Evolutionary conservation across 2,797 vertebrate species (phyloP).

Genomic region (Tolypeutes matacus): DNA sequence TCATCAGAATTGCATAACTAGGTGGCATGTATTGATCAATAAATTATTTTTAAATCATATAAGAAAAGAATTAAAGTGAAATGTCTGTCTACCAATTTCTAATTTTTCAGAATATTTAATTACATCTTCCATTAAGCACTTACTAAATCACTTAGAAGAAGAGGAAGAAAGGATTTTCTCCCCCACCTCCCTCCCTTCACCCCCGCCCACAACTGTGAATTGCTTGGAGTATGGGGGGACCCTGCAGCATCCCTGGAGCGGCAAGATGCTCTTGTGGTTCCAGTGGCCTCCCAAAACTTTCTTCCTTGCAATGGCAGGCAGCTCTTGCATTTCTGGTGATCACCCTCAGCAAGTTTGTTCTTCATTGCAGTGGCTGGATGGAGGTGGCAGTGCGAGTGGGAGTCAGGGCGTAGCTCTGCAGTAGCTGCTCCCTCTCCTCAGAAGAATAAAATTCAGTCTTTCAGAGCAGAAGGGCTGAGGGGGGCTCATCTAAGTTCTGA

Average conservation of each 20-base stretch:
- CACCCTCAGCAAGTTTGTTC: background rate
- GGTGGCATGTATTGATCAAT: background rate
- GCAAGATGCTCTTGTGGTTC: background rate
- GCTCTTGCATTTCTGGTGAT: background rate
- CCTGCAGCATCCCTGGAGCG: background rate
- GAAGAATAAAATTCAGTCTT: background rate
- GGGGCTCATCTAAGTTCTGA: background rate
- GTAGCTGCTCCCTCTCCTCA: too few relatives aligned
- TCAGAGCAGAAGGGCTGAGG: accelerated
- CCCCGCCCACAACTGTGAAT: background rate
- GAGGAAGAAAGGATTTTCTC: background rate
- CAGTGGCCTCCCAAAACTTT: background rate
- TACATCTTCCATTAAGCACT: background rate
- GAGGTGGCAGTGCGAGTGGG: too few relatives aligned
- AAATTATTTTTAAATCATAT: background rate
- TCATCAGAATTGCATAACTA: background rate
- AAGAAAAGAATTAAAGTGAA: background rate
- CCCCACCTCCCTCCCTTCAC: too few relatives aligned
- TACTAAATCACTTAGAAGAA: background rate
- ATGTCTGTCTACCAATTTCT: background rate
- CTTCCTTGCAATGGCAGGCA: background rate
- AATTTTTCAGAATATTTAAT: background rate
- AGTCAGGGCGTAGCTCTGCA: background rate
- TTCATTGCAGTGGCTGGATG: background rate
- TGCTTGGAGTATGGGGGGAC: background rate